phyloP scores from a whole-genome alignment of 2,113 vertebrate genomes.

The Hydrolagus affinis region DNA sequence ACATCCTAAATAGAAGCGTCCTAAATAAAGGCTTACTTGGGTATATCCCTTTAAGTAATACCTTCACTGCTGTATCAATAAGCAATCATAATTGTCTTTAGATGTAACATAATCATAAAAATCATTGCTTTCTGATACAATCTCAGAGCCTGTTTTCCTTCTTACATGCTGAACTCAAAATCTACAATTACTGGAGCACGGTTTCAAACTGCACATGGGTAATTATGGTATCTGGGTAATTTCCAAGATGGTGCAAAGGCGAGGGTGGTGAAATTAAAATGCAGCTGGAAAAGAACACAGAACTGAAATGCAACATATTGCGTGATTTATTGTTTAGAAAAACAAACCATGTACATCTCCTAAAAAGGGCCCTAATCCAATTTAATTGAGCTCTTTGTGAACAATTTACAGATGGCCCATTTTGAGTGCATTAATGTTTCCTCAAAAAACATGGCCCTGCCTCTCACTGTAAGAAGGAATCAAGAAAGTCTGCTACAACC shows the following conservation, averaged over 20 bases:
- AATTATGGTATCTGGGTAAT: not conserved
- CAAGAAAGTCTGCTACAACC: not conserved
- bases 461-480: not conserved
- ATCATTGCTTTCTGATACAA: not conserved
- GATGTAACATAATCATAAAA: not conserved
- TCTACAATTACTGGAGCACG: not conserved
- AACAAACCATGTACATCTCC: not conserved
- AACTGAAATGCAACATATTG: not conserved
- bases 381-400: constrained; percentile 26
- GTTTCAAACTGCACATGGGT: not conserved
- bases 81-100: not conserved
- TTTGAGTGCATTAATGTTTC: constrained; percentile 1
- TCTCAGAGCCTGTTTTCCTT: not conserved
- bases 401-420: not conserved
- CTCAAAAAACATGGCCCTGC: not conserved
- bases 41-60: not conserved
- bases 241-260: not conserved
- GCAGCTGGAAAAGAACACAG: not conserved
- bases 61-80: not conserved
- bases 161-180: not conserved
- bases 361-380: not conserved
- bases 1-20: too few species aligned
- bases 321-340: not conserved
- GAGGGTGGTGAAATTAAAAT: not conserved
- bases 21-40: too few species aligned